These are phyloP conservation scores for Dendronephthya gigantea DNA, from an alignment of 64 coral and sea anemone genomes.

Conservation along the genomic window DNA sequence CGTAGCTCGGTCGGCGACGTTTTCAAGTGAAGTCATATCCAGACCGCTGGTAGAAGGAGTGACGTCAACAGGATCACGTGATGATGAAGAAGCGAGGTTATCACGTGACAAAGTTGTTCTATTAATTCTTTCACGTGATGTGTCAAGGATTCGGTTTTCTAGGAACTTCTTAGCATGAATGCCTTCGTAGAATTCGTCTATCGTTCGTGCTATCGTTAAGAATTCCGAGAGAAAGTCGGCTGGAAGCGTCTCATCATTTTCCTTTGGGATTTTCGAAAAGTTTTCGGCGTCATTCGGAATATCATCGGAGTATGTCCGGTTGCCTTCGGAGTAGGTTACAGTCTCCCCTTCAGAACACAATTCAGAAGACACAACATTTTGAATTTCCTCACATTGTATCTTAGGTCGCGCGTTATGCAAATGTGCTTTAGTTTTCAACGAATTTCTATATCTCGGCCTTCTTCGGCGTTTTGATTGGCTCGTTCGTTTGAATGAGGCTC, in stretches of 20 bases:
- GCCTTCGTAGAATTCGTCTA: slow-evolving; percentile 1
- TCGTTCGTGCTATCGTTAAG: background rate
- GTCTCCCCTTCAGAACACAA: background rate
- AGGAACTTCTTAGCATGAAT: background rate
- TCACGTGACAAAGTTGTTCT: background rate
- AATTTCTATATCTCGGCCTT: background rate
- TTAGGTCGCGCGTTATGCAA: background rate
- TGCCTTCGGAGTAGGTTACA: background rate
- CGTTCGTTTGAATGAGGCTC: background rate
- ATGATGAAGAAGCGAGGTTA: too few species aligned
- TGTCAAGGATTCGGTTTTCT: background rate
- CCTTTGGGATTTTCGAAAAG: background rate
- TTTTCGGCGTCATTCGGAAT: background rate
- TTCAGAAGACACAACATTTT: too few species aligned
- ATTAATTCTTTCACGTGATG: background rate
- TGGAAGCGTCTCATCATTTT: background rate
- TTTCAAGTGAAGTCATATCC: background rate
- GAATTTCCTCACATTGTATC: background rate
- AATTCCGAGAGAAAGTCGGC: background rate
- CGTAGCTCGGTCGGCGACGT: background rate
- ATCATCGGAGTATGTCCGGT: background rate
- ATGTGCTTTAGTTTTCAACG: background rate
- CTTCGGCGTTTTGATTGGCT: background rate
- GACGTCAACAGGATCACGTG: background rate
- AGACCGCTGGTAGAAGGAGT: too few species aligned